Evolutionary conservation across 2,888 invertebrate species (phyloP).

Genomic region (Tetragonisca angustula): DNA sequence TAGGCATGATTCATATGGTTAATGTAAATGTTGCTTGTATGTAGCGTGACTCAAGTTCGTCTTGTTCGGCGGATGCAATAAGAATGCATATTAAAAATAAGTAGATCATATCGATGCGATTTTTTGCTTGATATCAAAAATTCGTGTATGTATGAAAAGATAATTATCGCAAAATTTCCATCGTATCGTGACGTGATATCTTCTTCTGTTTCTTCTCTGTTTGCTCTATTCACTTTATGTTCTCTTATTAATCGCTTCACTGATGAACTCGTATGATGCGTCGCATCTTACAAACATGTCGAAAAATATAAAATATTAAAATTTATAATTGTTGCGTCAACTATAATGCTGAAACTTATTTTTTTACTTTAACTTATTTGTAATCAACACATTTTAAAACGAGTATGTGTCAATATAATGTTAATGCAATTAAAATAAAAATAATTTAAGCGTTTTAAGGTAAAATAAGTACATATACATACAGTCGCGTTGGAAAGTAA

Average conservation of each 20-base stretch:
- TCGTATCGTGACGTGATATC: slow-evolving; percentile 27
- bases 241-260: not conserved
- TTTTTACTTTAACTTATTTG: too few relatives aligned
- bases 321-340: not conserved
- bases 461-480: too few relatives aligned
- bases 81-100: slow-evolving; percentile 51
- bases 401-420: too few relatives aligned
- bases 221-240: not conserved
- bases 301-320: not conserved
- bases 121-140: slow-evolving; percentile 58
- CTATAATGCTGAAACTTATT: not conserved
- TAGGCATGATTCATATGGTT: not conserved
- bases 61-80: slow-evolving; percentile 63
- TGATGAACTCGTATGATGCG: not conserved
- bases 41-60: slow-evolving; percentile 65
- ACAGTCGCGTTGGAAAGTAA: too few relatives aligned
- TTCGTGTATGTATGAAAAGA: slow-evolving; percentile 59
- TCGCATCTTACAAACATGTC: not conserved
- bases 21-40: slow-evolving; percentile 13
- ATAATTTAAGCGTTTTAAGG: too few relatives aligned
- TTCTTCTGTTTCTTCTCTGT: slow-evolving; percentile 6
- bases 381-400: too few relatives aligned
- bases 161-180: slow-evolving; percentile 46
- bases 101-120: slow-evolving; percentile 37
- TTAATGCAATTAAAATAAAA: too few relatives aligned